Evolutionary conservation across 1,140 invertebrate genomes (phyloP).

Genomic region (Zaprionus ornatus): DNA sequence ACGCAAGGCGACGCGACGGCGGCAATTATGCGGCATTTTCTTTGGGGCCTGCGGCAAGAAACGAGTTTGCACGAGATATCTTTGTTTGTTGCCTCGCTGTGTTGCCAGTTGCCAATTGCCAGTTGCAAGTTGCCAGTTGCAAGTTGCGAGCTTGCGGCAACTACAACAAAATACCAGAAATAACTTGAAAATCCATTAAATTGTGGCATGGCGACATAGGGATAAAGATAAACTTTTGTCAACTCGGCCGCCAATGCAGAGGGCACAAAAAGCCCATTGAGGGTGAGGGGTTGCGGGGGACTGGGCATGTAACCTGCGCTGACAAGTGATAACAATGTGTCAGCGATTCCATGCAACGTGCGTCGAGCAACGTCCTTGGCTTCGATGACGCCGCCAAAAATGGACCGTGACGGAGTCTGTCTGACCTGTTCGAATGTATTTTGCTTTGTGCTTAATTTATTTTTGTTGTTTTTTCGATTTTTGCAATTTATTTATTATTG

Average conservation of each 20-base stretch:
- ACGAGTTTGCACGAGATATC: slow-evolving; percentile 73
- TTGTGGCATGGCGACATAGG: slow-evolving; percentile 50
- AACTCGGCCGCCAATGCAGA: slow-evolving; percentile 28
- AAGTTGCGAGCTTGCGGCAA: slow-evolving; percentile 45
- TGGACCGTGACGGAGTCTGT: slow-evolving; percentile 23
- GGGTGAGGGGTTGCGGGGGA: neutral
- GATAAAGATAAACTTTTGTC: slow-evolving; percentile 77
- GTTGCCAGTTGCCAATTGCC: slow-evolving; percentile 52
- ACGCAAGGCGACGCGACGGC: slow-evolving; percentile 60
- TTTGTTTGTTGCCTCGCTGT: slow-evolving; percentile 55
- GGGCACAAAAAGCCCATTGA: neutral
- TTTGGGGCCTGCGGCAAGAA: slow-evolving; percentile 65
- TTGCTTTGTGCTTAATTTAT: slow-evolving; percentile 8
- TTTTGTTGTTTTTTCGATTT: neutral
- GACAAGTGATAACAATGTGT: slow-evolving; percentile 80
- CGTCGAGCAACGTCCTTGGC: slow-evolving; percentile 61
- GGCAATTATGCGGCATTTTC: slow-evolving; percentile 80
- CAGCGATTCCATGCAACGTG: slow-evolving; percentile 42
- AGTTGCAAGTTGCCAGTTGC: slow-evolving; percentile 50
- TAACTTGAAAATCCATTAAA: slow-evolving; percentile 82
- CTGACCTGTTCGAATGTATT: neutral
- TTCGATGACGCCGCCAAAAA: slow-evolving; percentile 60
- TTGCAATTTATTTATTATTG: slow-evolving; percentile 41
- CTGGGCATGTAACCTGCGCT: slow-evolving; percentile 36
- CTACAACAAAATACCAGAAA: slow-evolving; percentile 80